Evolutionary conservation across 1,140 invertebrate genomes (phyloP), one percentile per base, ranked within the genome.

Genomic region (Drosophila simulans): DNA sequence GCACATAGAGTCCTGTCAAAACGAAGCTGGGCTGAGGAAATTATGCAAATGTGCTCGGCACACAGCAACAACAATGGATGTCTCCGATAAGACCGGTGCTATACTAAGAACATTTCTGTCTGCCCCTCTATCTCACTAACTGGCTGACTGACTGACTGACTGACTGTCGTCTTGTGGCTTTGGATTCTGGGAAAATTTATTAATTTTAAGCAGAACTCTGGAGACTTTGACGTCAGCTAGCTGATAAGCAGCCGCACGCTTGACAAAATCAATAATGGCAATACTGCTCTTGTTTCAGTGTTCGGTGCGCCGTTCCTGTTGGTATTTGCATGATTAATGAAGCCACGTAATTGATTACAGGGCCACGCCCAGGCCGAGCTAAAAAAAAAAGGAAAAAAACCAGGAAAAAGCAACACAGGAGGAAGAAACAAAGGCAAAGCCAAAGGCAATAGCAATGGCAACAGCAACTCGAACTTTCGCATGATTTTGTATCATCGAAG

Each of bases 271-370:
- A 86, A 86, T 88, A 88, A 70, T 70, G 66, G 51, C 49, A 57
- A 69, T 56, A 68, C 64, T 46, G 66, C 65, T 70, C 42, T 56
- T 70, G 65, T 49, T 70, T 40, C 65, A 56, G 51, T 31, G 17
- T 48, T n/a, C 15, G n/a, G 7, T 52, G 37, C 46, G 22, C 46
- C 46, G 63, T 62, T 66, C 34, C 63, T 64, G 74, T 69, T 69
- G 76, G 75, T 82, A 88, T 86, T 86, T 86, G 83, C 83, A 88
- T 86, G 83, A 86, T 86, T 86, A 86, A 86, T 86, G 83, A 88
- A 86, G 64, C 79, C 79, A 88, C 66, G 75, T 86, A 86, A 86
- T 88, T 86, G 83, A 86, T 88, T 86, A 83, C 66, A 88, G 45
- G 71, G 65, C 79, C 70, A 88, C 83, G 70, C 83, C 83, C 70